phyloP scores from a whole-genome alignment of 2,888 invertebrate genomes.

The Sinhomidia bicolor region DNA sequence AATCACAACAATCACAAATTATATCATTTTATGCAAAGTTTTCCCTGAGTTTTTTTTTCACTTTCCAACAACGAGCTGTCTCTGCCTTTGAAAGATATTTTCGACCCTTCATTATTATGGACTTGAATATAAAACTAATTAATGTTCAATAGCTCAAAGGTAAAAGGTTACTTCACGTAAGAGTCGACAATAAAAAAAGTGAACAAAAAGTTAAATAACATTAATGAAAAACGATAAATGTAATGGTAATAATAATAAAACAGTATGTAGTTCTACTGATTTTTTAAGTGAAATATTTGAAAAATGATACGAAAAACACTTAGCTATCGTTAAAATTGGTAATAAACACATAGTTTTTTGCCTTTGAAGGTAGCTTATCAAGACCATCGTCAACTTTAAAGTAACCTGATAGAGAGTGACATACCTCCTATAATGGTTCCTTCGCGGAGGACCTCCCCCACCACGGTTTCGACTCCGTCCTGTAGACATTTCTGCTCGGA shows the following conservation, averaged over 20 bases:
- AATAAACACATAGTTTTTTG: background rate
- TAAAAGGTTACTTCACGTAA: conserved; percentile 34
- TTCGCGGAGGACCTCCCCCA: conserved; percentile 81
- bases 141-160: background rate
- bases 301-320: conserved; percentile 53
- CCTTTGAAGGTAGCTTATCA: conserved; percentile 11
- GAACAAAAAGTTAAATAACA: conserved; percentile 9
- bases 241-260: too few relatives aligned
- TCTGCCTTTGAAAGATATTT: background rate
- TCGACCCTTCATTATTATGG: too few relatives aligned
- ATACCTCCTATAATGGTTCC: conserved; percentile 68
- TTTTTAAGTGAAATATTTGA: conserved; percentile 2
- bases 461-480: conserved; percentile 90
- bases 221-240: conserved; percentile 35
- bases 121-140: background rate
- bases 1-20: background rate
- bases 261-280: conserved; percentile 10
- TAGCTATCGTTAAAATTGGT: conserved; percentile 4
- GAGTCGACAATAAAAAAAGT: conserved; percentile 9
- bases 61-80: background rate
- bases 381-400: background rate
- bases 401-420: conserved; percentile 32
- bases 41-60: background rate
- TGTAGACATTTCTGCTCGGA: conserved; percentile 96
- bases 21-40: background rate